Conservation (phyloP, 2,888 invertebrate genomes). For the Torymus tubicola region DNA sequence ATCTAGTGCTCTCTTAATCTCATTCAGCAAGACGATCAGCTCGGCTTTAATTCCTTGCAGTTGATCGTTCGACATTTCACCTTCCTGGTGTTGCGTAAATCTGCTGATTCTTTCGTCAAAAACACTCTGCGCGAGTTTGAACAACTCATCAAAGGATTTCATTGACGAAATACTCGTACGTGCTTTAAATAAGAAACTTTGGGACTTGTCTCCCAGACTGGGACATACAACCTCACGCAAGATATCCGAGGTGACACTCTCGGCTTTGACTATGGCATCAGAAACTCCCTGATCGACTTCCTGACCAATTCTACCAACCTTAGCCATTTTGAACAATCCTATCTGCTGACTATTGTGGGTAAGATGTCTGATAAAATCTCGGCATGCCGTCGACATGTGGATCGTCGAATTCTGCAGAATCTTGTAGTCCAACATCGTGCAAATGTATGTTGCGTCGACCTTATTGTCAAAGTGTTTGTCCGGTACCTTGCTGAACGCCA, state of each 20-base stretch:
- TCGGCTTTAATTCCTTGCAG: neutral
- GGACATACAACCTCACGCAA: neutral
- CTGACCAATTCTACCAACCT: neutral
- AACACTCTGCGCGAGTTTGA: too few species aligned
- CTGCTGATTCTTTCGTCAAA: neutral
- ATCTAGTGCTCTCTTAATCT: neutral
- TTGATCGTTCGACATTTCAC: too few species aligned
- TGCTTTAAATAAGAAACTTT: neutral
- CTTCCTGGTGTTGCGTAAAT: too few species aligned
- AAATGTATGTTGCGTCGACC: neutral
- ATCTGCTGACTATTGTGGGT: constrained; percentile 10
- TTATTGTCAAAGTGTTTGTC: neutral
- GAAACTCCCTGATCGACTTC: neutral
- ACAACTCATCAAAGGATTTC: neutral
- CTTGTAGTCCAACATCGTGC: neutral
- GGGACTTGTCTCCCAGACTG: constrained; percentile 9
- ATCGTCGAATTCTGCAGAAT: neutral
- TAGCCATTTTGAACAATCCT: constrained; percentile 24
- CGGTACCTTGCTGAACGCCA: neutral
- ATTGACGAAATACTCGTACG: neutral
- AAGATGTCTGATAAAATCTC: constrained; percentile 4
- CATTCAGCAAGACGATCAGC: too few species aligned
- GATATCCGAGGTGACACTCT: neutral
- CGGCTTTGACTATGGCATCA: neutral
- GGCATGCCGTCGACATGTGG: neutral